phyloP scores from a whole-genome alignment of 2,797 vertebrate species.

The Thripadectes ignobilis region DNA sequence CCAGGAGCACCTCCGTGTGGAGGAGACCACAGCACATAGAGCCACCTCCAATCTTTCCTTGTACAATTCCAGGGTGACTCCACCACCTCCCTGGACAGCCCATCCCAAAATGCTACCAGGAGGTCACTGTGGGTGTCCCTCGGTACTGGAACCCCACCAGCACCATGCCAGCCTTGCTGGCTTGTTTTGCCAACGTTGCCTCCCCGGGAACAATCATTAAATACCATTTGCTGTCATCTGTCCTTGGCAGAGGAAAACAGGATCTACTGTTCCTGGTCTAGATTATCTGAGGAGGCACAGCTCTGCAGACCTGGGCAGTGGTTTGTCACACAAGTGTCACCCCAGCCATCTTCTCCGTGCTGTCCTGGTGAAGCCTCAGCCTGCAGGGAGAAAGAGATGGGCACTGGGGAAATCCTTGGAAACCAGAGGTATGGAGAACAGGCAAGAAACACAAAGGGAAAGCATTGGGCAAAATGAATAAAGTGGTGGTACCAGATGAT shows the following conservation, averaged over 20 bases:
- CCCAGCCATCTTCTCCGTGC: not conserved
- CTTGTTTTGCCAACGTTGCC: not conserved
- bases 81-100: not conserved
- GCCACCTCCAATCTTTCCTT: not conserved
- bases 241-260: not conserved
- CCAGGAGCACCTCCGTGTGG: not conserved
- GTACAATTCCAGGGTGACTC: not conserved
- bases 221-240: not conserved
- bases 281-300: not conserved
- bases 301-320: fast-evolving
- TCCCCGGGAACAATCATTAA: not conserved
- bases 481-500: not conserved
- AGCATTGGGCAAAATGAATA: not conserved
- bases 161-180: fast-evolving
- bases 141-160: not conserved
- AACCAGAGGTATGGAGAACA: not conserved
- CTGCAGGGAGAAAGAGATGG: not conserved
- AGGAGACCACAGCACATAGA: not conserved
- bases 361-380: fast-evolving
- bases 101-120: not conserved
- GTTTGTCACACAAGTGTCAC: not conserved
- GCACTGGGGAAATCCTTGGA: not conserved
- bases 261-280: not conserved
- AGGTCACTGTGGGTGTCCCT: not conserved
- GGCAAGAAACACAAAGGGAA: not conserved